These are phyloP conservation scores for Pollenia amentaria DNA, from an alignment of 2,888 invertebrate species.

Conservation along the genomic window DNA sequence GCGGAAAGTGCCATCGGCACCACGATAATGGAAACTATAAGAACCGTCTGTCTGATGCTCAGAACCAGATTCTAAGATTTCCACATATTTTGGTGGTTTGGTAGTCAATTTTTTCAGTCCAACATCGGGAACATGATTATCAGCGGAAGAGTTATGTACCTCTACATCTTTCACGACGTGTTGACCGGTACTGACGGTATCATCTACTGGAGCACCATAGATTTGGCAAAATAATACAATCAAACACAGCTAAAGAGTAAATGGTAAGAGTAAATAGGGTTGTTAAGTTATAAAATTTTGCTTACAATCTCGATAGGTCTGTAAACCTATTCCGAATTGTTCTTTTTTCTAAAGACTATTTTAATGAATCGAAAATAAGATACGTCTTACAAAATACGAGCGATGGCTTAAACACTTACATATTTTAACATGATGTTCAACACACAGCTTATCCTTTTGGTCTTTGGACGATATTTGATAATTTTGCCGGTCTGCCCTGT, in stretches of 20 bases:
- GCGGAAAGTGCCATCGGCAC: conserved; percentile 81
- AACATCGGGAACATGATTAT: conserved; percentile 18
- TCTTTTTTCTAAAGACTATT: too few relatives aligned
- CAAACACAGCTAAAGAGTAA: conserved; percentile 65
- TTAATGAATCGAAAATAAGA: too few relatives aligned
- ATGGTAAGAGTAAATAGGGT: not conserved
- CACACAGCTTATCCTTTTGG: conserved; percentile 58
- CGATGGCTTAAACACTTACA: conserved; percentile 61
- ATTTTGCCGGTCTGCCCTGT: not conserved
- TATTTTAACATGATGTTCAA: conserved; percentile 65
- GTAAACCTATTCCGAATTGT: too few relatives aligned
- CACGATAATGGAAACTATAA: conserved; percentile 81
- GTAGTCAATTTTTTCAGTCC: conserved; percentile 33
- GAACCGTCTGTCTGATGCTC: conserved; percentile 81
- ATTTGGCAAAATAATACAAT: conserved; percentile 66
- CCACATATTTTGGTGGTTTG: conserved; percentile 72
- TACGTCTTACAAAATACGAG: too few relatives aligned
- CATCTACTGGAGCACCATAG: conserved; percentile 76
- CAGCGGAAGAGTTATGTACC: not conserved
- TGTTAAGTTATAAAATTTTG: not conserved
- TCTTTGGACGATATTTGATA: conserved; percentile 55
- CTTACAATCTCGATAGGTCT: not conserved
- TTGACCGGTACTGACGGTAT: conserved; percentile 11
- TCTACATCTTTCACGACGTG: not conserved
- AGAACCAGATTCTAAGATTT: conserved; percentile 80